Evolutionary conservation across 2,888 invertebrate genomes (phyloP), one percentile per base, ranked within the genome.

Genomic region (Netelia inedita): DNA sequence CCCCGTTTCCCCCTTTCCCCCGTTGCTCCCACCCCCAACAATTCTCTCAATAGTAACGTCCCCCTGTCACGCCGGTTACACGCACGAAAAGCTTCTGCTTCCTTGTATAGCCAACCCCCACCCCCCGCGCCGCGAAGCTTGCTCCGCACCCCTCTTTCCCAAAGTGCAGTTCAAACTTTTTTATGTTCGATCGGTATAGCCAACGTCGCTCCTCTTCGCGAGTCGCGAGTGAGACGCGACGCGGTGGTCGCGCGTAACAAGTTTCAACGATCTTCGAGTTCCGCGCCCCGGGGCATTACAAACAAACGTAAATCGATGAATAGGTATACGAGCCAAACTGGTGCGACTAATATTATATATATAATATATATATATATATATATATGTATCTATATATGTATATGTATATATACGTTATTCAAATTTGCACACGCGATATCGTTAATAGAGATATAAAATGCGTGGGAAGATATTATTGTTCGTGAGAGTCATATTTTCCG

Each of bases 161-260:
- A 71, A 74, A 81, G 84, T 78, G 80, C 69, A 74, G 81, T 85
- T 79, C 61, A 75, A 85, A 85, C 81, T 85, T 85, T 85, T 59
- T 65, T 74, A 72, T 75, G 81, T 65, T 73, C 69, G 57, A 74
- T 80, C 72, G 76, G 66, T 61, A 55, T 19, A 19, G 50, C 61
- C 16, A 79, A 57, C 46, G 69, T 69, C 46, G 28, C n/a, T 19
- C 1, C 14, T 10, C 11, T 14, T 21, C 21, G 5, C 16, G 57
- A 57, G 10, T 57, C 10, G 19, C 57, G 57, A 57, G 19, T 3
- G 16, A 57, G 57, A 19, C 9, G 57, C 53, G 14, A 14, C 10
- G 57, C 16, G 19, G 57, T 14, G 46, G 57, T 10, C 57, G 19
- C 14, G 16, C 79, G 73, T 63, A 85, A 75, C 79, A 74, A 75